Percentiles rank a stretch among this genome's conserved stretches.
Conservation (phyloP, 2,113 vertebrate genomes). For the Oryctolagus cuniculus region mOryCun1.1 NC_091435.1:27886501-27887000, state of each 20-base stretch:
- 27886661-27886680: not conserved
- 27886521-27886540: too few species aligned
- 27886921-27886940: not conserved
- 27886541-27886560: not conserved
- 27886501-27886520: not conserved
- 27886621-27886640: not conserved
- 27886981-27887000: rapidly evolving
- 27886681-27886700: not conserved
- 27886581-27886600: not conserved
- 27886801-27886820: not conserved
- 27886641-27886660: not conserved
- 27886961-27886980: not conserved
- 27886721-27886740: not conserved
- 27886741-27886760: not conserved
- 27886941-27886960: not conserved
- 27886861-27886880: too few species aligned
- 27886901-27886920: not conserved
- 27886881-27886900: not conserved
- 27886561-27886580: not conserved
- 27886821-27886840: not conserved
- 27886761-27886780: not conserved
- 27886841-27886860: not conserved
- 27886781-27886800: not conserved
- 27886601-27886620: not conserved
- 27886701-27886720: not conserved